Conservation (phyloP, 2,113 vertebrate genomes). For the Eulemur macaco region DNA sequence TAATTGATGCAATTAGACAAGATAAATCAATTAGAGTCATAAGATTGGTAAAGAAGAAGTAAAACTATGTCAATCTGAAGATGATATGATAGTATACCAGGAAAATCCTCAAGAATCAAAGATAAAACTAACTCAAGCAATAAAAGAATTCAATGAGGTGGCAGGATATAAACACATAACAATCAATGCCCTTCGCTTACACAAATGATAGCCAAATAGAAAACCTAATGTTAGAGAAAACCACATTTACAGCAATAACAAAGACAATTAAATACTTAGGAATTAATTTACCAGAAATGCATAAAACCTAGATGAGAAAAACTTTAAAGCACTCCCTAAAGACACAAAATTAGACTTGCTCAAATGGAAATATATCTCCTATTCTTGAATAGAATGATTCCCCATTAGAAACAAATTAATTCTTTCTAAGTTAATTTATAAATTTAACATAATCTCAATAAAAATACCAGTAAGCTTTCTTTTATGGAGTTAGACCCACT, state of each 20-base stretch:
- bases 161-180: not conserved
- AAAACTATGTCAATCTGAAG: not conserved
- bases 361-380: not conserved
- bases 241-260: constrained; percentile 23
- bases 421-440: constrained; percentile 22
- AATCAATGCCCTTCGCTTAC: constrained; percentile 32
- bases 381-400: constrained; percentile 24
- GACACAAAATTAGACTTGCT: constrained; percentile 22
- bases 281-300: constrained; percentile 32
- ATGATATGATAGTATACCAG: not conserved
- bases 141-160: constrained; percentile 21
- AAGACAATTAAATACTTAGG: constrained; percentile 36
- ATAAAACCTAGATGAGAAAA: constrained; percentile 27
- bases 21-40: constrained; percentile 23
- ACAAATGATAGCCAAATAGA: constrained; percentile 25
- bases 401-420: constrained; percentile 26
- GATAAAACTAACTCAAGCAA: constrained; percentile 36
- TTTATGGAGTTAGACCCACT: not conserved
- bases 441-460: not conserved
- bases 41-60: constrained; percentile 35
- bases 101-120: constrained; percentile 1
- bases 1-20: constrained; percentile 2
- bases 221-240: not conserved
- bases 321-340: not conserved
- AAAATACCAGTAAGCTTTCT: constrained; percentile 14